Conservation (phyloP, 2,888 invertebrate genomes). For the Eremobia ochroleuca region DNA sequence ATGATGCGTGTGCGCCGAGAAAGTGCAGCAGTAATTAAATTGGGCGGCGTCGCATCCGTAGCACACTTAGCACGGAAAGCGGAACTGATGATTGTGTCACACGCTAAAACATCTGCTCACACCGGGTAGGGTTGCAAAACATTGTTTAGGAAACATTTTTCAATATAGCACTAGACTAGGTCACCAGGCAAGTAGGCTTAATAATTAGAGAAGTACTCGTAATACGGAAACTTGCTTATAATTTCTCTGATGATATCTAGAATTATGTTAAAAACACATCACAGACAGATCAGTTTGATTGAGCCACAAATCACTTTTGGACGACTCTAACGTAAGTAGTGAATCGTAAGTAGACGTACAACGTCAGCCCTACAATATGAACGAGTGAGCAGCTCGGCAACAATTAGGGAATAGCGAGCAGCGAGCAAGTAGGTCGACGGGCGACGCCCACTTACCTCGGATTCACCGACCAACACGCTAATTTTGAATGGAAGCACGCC, state of each 20-base stretch:
- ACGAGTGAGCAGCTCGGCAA: conserved; percentile 23
- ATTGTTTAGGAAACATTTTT: not conserved
- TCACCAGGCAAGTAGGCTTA: not conserved
- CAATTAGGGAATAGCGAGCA: conserved; percentile 53
- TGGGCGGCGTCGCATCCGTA: conserved; percentile 65
- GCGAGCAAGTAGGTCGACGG: conserved; percentile 39
- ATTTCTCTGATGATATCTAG: not conserved
- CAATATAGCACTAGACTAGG: not conserved
- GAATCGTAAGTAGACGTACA: not conserved
- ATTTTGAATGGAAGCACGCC: conserved; percentile 1
- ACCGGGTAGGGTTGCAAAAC: conserved; percentile 27
- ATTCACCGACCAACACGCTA: conserved; percentile 9
- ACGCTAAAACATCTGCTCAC: conserved; percentile 66
- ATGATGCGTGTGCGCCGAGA: conserved; percentile 76
- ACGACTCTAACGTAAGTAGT: not conserved
- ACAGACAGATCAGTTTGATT: not conserved
- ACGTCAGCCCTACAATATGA: conserved; percentile 24
- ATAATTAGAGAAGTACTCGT: not conserved
- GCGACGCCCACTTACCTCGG: conserved; percentile 25
- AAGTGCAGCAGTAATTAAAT: conserved; percentile 80
- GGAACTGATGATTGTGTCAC: conserved; percentile 82
- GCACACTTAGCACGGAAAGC: conserved; percentile 80
- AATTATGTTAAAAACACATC: not conserved
- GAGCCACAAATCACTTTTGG: not conserved
- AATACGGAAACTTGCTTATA: not conserved